A percentile compares a stretch with the other conserved stretches of the same genome.
Conservation (phyloP, 2,797 vertebrate genomes). For the Sciurus vulgaris region DNA sequence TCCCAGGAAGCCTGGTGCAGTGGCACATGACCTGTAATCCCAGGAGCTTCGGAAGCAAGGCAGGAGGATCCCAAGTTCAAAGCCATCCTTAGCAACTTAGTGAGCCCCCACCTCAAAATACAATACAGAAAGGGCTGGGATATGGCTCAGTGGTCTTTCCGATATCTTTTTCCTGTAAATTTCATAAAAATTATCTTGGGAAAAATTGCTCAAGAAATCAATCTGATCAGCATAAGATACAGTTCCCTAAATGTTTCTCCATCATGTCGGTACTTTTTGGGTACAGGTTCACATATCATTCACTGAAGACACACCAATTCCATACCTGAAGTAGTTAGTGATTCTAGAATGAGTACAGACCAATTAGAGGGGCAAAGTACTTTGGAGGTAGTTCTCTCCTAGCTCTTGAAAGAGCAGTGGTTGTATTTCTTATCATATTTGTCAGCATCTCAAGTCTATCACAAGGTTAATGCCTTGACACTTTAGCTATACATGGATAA, state of each 20-base stretch:
- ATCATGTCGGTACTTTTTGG: neutral
- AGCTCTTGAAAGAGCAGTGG: neutral
- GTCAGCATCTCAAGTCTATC: neutral
- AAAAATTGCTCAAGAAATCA: constrained; percentile 43
- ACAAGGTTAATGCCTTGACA: neutral
- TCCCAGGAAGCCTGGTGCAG: neutral
- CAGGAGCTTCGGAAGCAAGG: too few species aligned
- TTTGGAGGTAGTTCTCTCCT: neutral
- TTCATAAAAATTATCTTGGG: neutral
- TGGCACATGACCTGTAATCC: too few species aligned
- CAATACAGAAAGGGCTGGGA: too few species aligned
- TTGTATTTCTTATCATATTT: neutral
- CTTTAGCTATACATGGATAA: neutral
- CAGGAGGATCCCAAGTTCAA: too few species aligned
- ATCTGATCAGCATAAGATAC: neutral
- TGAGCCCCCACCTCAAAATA: too few species aligned
- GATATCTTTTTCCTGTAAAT: neutral
- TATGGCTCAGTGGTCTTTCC: neutral
- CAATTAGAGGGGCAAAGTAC: neutral
- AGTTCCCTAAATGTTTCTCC: neutral
- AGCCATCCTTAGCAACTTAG: too few species aligned
- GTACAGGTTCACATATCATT: neutral
- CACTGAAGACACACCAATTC: neutral
- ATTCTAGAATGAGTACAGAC: neutral
- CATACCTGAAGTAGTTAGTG: neutral